Conservation (phyloP, 2,888 invertebrate species). For the Tenthredo notha region DNA sequence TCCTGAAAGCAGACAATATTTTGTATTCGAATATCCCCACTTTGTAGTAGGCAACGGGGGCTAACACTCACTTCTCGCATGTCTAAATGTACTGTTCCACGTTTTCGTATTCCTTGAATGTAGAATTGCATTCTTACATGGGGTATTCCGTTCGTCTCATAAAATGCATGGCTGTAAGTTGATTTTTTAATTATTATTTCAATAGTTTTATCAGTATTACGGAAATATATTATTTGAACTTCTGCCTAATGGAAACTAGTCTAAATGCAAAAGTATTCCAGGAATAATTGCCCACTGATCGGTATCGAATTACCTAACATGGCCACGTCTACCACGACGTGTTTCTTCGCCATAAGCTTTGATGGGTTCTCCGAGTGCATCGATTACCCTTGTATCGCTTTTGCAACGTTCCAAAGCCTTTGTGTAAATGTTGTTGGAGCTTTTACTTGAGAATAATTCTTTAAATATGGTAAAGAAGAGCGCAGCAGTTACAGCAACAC, state of each 20-base stretch:
- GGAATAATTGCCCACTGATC: background rate
- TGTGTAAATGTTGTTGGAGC: conserved; percentile 92
- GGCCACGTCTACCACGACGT: conserved; percentile 89
- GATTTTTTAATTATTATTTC: background rate
- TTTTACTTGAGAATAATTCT: conserved; percentile 93
- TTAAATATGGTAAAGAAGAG: conserved; percentile 92
- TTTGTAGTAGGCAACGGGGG: conserved; percentile 10
- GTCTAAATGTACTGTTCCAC: conserved; percentile 92
- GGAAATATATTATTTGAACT: background rate
- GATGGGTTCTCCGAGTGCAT: conserved; percentile 93
- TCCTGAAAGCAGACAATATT: conserved; percentile 81
- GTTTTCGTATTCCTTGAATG: conserved; percentile 89
- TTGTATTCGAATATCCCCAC: conserved; percentile 46
- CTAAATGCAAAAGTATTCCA: background rate
- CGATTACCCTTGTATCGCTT: conserved; percentile 87
- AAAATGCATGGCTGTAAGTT: conserved; percentile 83
- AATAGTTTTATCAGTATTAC: background rate
- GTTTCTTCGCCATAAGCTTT: conserved; percentile 94
- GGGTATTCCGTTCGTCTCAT: conserved; percentile 87
- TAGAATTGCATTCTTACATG: conserved; percentile 95
- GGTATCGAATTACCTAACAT: conserved; percentile 82
- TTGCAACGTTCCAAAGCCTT: conserved; percentile 88
- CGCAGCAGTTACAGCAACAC: conserved; percentile 89
- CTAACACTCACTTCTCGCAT: conserved; percentile 86
- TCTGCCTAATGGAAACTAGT: too few species aligned